A percentile compares a stretch with the other conserved stretches of the same genome.
Conservation (phyloP, 2,888 invertebrate genomes). For the Dysmachus trigonus region DNA sequence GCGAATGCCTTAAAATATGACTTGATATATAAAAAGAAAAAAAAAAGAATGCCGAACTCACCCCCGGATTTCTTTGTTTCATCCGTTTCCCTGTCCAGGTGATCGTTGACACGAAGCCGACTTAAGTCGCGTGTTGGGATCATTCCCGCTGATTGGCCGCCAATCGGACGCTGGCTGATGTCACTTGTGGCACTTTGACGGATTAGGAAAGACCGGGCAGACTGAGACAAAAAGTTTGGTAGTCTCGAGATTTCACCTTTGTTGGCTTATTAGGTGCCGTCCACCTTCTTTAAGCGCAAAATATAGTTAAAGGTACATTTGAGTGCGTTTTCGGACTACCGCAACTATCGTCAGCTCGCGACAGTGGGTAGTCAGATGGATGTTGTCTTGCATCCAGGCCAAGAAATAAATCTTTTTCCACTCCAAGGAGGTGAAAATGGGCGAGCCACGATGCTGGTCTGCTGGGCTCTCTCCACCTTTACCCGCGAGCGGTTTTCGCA, state of each 20-base stretch:
- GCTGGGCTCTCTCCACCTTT: background rate
- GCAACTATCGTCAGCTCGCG: background rate
- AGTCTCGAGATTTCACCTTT: background rate
- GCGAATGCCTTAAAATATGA: background rate
- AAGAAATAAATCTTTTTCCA: background rate
- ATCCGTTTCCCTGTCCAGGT: background rate
- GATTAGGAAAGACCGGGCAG: background rate
- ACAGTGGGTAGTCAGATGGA: background rate
- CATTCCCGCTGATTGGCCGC: background rate
- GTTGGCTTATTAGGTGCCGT: background rate
- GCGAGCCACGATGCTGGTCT: background rate
- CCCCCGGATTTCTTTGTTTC: background rate
- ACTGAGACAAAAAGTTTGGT: background rate
- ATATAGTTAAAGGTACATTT: background rate
- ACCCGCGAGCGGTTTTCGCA: background rate
- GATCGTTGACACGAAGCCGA: background rate
- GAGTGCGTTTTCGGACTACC: background rate
- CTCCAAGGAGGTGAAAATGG: background rate
- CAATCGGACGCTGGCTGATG: background rate
- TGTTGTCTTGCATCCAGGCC: background rate
- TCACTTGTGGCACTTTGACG: background rate
- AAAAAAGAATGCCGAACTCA: background rate
- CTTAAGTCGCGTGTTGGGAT: conserved; percentile 13
- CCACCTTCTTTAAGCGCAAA: background rate
- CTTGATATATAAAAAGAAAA: background rate